These are phyloP conservation scores for Eupithecia tripunctaria DNA, from an alignment of 2,888 invertebrate genomes.

Conservation along the genomic window DNA sequence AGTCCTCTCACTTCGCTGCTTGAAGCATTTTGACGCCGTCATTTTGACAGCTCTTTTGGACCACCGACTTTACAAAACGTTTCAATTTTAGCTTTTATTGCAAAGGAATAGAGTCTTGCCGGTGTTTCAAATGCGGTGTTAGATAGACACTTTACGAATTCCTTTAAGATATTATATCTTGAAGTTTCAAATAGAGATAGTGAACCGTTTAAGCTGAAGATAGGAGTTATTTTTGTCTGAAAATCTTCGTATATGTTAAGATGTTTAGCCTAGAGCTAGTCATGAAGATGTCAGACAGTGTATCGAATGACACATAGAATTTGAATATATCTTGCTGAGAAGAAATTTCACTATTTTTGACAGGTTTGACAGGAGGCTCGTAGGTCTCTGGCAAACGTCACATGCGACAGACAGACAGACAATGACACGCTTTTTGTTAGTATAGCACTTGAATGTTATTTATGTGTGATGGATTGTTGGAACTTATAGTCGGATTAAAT, in stretches of 20 bases:
- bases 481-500: conserved; percentile 38
- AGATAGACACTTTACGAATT: conserved; percentile 77
- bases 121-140: conserved; percentile 65
- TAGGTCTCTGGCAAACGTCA: conserved; percentile 50
- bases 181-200: conserved; percentile 6
- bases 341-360: conserved; percentile 77
- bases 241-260: conserved; percentile 34
- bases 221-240: conserved; percentile 47
- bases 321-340: conserved; percentile 78
- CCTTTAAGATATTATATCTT: conserved; percentile 60
- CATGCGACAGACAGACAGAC: conserved; percentile 52
- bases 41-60: conserved; percentile 66
- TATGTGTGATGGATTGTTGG: conserved; percentile 45
- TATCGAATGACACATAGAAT: conserved; percentile 79
- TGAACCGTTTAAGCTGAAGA: fast-evolving
- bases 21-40: conserved; percentile 76
- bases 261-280: conserved; percentile 51
- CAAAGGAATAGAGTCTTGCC: conserved; percentile 44
- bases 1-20: conserved; percentile 76
- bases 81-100: conserved; percentile 48
- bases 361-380: conserved; percentile 64
- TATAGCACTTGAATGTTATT: conserved; percentile 53
- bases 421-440: conserved; percentile 64
- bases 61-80: conserved; percentile 61
- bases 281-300: conserved; percentile 78